A percentile compares a stretch with the other conserved stretches of the same genome.
Conservation (phyloP, 1,140 invertebrate genomes). For the Eueides isabella region DNA sequence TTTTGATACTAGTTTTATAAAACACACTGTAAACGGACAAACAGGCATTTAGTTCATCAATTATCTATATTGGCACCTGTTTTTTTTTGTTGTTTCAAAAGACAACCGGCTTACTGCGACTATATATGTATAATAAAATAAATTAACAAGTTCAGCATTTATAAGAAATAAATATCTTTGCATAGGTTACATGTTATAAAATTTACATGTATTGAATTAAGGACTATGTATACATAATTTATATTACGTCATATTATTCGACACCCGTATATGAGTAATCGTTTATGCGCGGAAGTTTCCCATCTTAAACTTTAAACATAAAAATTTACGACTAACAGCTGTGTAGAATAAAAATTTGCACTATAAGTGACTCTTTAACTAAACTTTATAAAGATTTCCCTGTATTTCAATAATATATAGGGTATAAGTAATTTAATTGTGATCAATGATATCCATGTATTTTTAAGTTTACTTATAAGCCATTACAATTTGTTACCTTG, state of each 20-base stretch:
- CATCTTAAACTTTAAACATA: background rate
- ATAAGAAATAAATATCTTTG: background rate
- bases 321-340: slow-evolving; percentile 5
- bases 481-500: too few species aligned
- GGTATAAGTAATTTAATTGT: too few species aligned
- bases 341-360: background rate
- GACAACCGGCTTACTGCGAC: background rate
- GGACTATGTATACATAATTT: background rate
- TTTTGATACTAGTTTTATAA: slow-evolving; percentile 34
- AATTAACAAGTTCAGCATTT: background rate
- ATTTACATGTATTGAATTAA: background rate
- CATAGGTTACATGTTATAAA: background rate
- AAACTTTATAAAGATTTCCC: too few species aligned
- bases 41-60: slow-evolving; percentile 7
- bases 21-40: slow-evolving; percentile 25
- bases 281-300: background rate
- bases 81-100: background rate
- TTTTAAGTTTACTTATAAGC: too few species aligned
- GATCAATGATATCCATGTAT: too few species aligned
- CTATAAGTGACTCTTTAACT: too few species aligned
- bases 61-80: slow-evolving; percentile 11
- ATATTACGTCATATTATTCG: background rate
- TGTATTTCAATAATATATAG: too few species aligned
- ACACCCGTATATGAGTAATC: background rate
- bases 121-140: background rate